Percentiles rank a stretch among this genome's conserved stretches.
Evolutionary conservation across 2,797 vertebrate genomes (phyloP).

Genomic region (Mormyrops attenuatus): DNA sequence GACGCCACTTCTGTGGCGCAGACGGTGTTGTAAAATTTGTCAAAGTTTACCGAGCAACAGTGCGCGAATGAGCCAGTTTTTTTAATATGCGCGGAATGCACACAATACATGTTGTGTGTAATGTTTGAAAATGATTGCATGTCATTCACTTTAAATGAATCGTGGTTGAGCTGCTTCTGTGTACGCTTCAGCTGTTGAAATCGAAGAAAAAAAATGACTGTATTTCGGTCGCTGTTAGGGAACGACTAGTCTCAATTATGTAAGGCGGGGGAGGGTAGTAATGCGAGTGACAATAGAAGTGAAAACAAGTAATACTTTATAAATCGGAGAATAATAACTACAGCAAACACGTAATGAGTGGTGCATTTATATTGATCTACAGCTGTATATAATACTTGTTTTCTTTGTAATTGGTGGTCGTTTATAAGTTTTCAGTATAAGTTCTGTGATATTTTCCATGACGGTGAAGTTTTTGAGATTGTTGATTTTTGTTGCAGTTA

Average conservation of each 20-base stretch:
- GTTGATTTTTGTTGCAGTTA: not conserved
- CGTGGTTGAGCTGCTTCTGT: not conserved
- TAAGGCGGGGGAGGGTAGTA: conserved; percentile 51
- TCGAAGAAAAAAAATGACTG: conserved; percentile 12
- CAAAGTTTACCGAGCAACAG: conserved; percentile 3
- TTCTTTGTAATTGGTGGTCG: not conserved
- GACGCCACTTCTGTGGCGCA: conserved; percentile 8
- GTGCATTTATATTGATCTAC: not conserved
- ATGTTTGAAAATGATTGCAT: conserved; percentile 4
- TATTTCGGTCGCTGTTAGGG: conserved; percentile 33
- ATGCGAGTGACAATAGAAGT: not conserved
- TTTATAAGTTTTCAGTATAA: not conserved
- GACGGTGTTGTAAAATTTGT: not conserved
- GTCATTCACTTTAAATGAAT: not conserved
- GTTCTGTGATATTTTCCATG: not conserved
- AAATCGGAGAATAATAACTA: not conserved
- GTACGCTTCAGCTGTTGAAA: not conserved
- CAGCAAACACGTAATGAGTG: not conserved
- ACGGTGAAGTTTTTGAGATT: not conserved
- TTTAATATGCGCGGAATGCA: not conserved
- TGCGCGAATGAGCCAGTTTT: not conserved
- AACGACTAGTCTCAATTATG: conserved; percentile 54
- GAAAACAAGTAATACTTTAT: not conserved
- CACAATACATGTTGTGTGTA: not conserved
- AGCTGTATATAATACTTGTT: not conserved